Conservation (phyloP, 2,797 vertebrate species). For the Coregonus ussuriensis region DNA sequence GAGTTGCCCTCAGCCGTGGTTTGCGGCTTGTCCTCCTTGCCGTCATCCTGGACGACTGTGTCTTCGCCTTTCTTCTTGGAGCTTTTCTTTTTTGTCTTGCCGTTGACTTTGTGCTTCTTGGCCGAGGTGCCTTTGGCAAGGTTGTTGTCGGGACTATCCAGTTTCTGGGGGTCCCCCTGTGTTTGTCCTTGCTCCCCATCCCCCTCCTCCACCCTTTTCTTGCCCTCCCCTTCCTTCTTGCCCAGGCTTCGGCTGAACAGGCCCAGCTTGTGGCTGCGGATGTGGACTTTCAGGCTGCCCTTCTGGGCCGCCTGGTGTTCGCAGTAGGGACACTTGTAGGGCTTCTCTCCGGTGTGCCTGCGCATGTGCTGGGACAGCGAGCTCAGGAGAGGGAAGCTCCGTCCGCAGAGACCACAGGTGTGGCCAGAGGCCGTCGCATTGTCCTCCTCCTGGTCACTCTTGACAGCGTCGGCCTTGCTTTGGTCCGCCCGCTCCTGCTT, state of each 20-base stretch:
- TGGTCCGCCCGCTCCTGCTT: slow-evolving; percentile 66
- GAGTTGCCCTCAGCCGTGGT: slow-evolving; percentile 77
- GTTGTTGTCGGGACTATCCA: slow-evolving; percentile 74
- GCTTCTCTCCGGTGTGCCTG: slow-evolving; percentile 95
- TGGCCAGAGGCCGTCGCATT: slow-evolving; percentile 72
- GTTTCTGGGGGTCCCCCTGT: slow-evolving; percentile 70
- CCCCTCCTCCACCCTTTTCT: slow-evolving; percentile 33
- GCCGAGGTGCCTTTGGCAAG: slow-evolving; percentile 79
- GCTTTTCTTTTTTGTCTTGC: slow-evolving; percentile 84
- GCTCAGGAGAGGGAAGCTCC: slow-evolving; percentile 95
- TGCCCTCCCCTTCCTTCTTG: slow-evolving; percentile 71
- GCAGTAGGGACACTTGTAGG: slow-evolving; percentile 97
- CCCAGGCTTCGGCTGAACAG: slow-evolving; percentile 78
- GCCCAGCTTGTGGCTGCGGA: slow-evolving; percentile 93
- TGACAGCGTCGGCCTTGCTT: slow-evolving; percentile 45
- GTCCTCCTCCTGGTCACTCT: slow-evolving; percentile 75
- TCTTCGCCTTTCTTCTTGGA: slow-evolving; percentile 76
- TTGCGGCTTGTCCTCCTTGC: slow-evolving; percentile 71
- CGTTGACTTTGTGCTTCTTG: slow-evolving; percentile 82
- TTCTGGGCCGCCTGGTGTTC: slow-evolving; percentile 95
- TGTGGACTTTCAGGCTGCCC: slow-evolving; percentile 94
- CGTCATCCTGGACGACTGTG: slow-evolving; percentile 32
- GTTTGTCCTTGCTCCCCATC: slow-evolving; percentile 68
- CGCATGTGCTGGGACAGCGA: slow-evolving; percentile 98
- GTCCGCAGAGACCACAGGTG: slow-evolving; percentile 92